Percentiles rank a stretch among this genome's conserved stretches.
These are phyloP conservation scores for Frankliniella fusca DNA, from an alignment of 2,888 invertebrate genomes.

Conservation along the genomic window DNA sequence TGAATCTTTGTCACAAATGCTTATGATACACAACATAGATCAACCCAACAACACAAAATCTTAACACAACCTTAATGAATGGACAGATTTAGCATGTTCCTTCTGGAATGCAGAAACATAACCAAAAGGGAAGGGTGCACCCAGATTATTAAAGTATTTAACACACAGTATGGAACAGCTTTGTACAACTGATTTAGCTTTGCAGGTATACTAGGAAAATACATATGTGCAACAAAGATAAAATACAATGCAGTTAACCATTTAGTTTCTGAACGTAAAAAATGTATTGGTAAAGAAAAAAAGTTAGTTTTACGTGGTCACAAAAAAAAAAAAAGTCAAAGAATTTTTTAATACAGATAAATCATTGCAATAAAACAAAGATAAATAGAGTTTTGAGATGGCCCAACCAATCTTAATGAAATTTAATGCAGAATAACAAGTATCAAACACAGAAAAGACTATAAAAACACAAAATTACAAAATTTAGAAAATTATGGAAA, in stretches of 20 bases:
- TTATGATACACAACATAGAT: too few relatives aligned
- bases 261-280: neutral
- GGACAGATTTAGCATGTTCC: neutral
- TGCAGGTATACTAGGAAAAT: neutral
- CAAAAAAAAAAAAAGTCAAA: neutral
- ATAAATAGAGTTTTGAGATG: neutral
- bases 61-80: too few relatives aligned
- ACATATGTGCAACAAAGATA: slow-evolving; percentile 1
- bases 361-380: neutral
- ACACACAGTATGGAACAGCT: neutral
- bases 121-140: neutral
- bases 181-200: neutral
- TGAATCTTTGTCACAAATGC: too few relatives aligned
- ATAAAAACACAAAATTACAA: neutral
- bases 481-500: neutral
- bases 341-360: neutral
- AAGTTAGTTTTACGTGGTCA: neutral
- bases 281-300: neutral
- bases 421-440: neutral
- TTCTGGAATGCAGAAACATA: neutral
- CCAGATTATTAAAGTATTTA: neutral
- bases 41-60: too few relatives aligned
- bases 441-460: neutral
- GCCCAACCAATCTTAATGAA: neutral
- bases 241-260: neutral